Evolutionary conservation across 2,113 vertebrate genomes (phyloP).

Genomic region (Acanthisitta chloris): DNA sequence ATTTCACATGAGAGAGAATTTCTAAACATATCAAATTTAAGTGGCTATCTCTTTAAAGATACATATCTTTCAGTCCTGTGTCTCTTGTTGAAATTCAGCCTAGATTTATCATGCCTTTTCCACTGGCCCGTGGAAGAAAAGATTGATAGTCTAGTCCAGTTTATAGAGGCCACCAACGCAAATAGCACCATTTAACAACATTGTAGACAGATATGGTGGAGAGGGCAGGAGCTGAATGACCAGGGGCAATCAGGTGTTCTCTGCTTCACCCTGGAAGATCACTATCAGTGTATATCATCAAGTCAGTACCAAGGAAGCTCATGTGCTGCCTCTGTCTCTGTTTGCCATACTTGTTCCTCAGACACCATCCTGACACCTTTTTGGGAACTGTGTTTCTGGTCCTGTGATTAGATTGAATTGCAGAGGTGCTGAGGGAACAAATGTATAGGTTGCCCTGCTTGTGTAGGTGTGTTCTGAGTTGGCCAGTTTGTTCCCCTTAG

Average conservation of each 20-base stretch:
- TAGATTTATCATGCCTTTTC: slow-evolving; percentile 43
- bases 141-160: slow-evolving; percentile 39
- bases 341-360: background rate
- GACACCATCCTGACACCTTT: background rate
- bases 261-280: background rate
- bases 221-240: slow-evolving; percentile 4
- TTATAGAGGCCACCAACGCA: slow-evolving; percentile 24
- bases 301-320: background rate
- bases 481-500: background rate
- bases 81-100: slow-evolving; percentile 16
- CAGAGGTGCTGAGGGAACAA: background rate
- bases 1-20: background rate
- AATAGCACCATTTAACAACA: slow-evolving; percentile 50
- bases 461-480: background rate
- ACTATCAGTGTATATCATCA: background rate
- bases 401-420: background rate
- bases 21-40: slow-evolving; percentile 42
- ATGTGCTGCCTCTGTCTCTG: background rate
- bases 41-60: slow-evolving; percentile 15
- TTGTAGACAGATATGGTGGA: background rate
- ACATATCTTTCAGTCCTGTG: background rate
- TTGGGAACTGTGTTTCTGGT: background rate
- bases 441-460: background rate
- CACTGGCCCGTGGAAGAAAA: slow-evolving; percentile 13
- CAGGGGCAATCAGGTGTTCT: slow-evolving; percentile 3